Evolutionary conservation across 2,888 invertebrate species (phyloP), one percentile per base, ranked within the genome.

Genomic region (Eugnorisma glareosa): DNA sequence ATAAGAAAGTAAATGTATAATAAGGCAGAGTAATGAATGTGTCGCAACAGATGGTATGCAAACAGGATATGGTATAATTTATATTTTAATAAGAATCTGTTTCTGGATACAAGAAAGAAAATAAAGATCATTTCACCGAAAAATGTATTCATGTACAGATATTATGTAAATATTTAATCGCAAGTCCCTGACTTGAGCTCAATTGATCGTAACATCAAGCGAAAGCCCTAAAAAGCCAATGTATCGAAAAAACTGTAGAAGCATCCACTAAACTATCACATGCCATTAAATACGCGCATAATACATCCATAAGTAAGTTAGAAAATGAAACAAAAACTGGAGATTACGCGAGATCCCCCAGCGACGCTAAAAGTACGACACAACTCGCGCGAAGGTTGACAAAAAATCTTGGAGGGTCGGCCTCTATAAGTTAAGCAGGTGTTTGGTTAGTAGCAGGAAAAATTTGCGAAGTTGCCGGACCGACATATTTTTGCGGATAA

Each of bases 401-500:
- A 82, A 80, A 83, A 87, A 83, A 81, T 68, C 73, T 59, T 69
- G 57, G 81, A 81, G 77, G 89, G 86, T 85, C 88, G 80, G 67
- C 77, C 54, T 66, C 75, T 70, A 83, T 87, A 86, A 85, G 79
- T 82, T 87, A 84, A 79, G 67, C 86, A 87, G 86, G 88, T 86
- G 86, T 86, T 86, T 86, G 84, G 79, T 78, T 86, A 87, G 86
- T 83, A 68, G 70, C 77, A 59, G 76, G 74, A 77, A 84, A 84
- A 86, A 86, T 82, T 87, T 68, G 75, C 82, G 21, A 75, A 61
- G 54, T 82, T 85, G 54, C 75, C 67, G 76, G 76, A 78, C 78
- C 85, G 74, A 82, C 82, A 87, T 84, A 84, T 79, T 87, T 82
- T 48, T 73, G 66, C 73, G 86, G 81, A 86, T 87, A 87, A 86